Evolutionary conservation across 2,888 invertebrate species (phyloP).

Genomic region (Mimas tiliae): DNA sequence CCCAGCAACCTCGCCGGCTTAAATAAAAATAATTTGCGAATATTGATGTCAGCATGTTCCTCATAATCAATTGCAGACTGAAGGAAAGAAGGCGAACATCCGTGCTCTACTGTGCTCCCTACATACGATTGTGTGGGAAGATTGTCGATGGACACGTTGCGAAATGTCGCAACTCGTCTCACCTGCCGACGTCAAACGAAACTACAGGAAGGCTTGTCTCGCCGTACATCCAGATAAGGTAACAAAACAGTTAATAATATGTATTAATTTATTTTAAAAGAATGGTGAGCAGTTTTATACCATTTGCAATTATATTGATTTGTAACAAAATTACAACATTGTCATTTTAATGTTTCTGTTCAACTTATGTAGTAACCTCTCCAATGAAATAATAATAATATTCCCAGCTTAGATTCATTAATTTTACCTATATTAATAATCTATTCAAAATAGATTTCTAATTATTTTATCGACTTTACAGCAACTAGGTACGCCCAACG

Average conservation of each 20-base stretch:
- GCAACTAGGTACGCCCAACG: slow-evolving; percentile 97
- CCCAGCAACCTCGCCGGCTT: too few relatives aligned
- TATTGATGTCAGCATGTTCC: not conserved
- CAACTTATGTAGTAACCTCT: too few relatives aligned
- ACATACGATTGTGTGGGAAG: slow-evolving; percentile 96
- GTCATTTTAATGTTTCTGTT: too few relatives aligned
- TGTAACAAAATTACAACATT: too few relatives aligned
- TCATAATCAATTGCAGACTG: slow-evolving; percentile 85
- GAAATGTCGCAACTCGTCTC: slow-evolving; percentile 98
- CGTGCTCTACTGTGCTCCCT: slow-evolving; percentile 97
- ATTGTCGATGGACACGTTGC: slow-evolving; percentile 95
- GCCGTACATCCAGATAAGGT: slow-evolving; percentile 99
- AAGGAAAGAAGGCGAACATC: slow-evolving; percentile 98
- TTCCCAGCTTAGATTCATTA: too few relatives aligned
- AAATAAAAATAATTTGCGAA: not conserved
- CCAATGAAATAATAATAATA: too few relatives aligned
- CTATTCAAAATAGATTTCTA: not conserved
- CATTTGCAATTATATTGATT: too few relatives aligned
- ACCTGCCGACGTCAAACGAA: slow-evolving; percentile 96
- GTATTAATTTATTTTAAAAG: not conserved
- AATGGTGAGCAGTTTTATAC: too few relatives aligned
- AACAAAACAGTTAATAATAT: slow-evolving; percentile 37
- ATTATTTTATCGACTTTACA: slow-evolving; percentile 68
- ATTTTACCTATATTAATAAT: not conserved
- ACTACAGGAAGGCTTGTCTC: slow-evolving; percentile 97